Evolutionary conservation across 2,113 vertebrate species (phyloP).

Genomic region (Crotalus horridus): DNA sequence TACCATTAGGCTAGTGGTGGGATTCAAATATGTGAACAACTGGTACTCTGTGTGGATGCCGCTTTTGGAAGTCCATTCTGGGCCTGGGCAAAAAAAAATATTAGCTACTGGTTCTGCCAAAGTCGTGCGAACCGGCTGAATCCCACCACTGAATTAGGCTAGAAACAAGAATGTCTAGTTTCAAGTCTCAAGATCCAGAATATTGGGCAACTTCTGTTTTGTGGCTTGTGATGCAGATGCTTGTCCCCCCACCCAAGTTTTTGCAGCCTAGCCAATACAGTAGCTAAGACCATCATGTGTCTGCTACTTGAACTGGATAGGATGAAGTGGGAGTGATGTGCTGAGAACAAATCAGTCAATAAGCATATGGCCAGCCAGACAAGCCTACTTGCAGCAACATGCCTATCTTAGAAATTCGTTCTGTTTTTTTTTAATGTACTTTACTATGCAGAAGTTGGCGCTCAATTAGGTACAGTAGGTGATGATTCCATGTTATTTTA

Average conservation of each 20-base stretch:
- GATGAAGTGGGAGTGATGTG: not conserved
- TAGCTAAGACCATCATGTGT: not conserved
- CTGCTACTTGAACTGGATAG: not conserved
- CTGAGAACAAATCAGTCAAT: not conserved
- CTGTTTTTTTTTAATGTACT: not conserved
- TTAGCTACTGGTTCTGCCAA: too few species aligned
- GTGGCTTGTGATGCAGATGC: not conserved
- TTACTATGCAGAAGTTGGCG: not conserved
- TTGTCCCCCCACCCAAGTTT: not conserved
- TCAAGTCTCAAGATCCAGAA: not conserved
- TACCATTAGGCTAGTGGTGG: not conserved
- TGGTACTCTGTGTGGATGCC: too few species aligned
- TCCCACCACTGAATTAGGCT: too few species aligned
- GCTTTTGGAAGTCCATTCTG: too few species aligned
- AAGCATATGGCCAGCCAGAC: not conserved
- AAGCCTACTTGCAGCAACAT: not conserved
- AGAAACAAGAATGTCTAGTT: not conserved
- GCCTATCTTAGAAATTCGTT: not conserved
- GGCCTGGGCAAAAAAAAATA: too few species aligned
- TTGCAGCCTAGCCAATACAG: not conserved
- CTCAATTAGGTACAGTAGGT: not conserved
- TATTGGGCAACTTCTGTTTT: not conserved
- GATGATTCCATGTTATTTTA: not conserved
- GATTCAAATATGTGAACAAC: too few species aligned
- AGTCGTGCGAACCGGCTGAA: too few species aligned